Conservation (phyloP, 2,797 vertebrate species). For the Notolepis coatsorum region DNA sequence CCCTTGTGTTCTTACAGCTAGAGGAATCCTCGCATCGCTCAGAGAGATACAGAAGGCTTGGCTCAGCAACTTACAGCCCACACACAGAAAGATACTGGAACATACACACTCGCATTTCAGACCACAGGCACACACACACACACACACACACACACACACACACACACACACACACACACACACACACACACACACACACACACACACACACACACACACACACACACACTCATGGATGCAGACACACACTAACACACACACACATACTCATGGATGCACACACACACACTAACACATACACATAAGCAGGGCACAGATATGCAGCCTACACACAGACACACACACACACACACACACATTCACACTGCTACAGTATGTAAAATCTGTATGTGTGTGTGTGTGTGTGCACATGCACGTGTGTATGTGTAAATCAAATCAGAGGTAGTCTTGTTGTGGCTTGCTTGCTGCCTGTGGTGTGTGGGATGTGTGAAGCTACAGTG, state of each 20-base stretch:
- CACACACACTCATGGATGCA: too few relatives aligned
- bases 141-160: conserved; percentile 4
- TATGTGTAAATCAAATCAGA: conserved; percentile 58
- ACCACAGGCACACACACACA: not conserved
- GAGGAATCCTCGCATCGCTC: conserved; percentile 67
- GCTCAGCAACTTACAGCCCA: conserved; percentile 64
- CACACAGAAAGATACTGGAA: too few relatives aligned
- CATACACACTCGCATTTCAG: too few relatives aligned
- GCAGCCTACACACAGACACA: conserved; percentile 20
- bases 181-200: conserved; percentile 12
- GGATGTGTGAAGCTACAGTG: conserved; percentile 68
- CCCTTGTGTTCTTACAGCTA: conserved; percentile 33
- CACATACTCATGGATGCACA: not conserved
- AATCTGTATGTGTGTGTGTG: not conserved
- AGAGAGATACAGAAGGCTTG: conserved; percentile 67
- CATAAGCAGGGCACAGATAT: too few relatives aligned
- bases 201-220: conserved; percentile 8
- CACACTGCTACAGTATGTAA: conserved; percentile 21
- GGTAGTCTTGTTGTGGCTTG: conserved; percentile 54
- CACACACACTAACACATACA: not conserved
- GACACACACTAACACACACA: not conserved
- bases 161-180: not conserved
- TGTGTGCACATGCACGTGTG: conserved; percentile 45
- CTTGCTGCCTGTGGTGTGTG: conserved; percentile 55
- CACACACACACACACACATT: conserved; percentile 9